Evolutionary conservation across 2,113 vertebrate genomes (phyloP).

Genomic region (Sinocyclocheilus anshuiensis): DNA sequence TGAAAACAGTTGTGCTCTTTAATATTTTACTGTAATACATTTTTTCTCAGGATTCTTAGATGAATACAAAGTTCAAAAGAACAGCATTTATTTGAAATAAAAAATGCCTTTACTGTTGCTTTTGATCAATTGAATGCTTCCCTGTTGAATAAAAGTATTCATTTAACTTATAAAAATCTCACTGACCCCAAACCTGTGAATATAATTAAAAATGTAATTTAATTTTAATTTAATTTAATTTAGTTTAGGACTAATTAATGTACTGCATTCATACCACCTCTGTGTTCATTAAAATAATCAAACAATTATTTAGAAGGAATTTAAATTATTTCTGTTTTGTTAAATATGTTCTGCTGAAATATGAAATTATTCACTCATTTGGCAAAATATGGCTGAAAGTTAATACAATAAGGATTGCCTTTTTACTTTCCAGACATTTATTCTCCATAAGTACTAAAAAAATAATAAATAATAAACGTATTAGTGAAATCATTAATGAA

Average conservation of each 20-base stretch:
- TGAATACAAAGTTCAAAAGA: too few species aligned
- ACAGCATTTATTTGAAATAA: too few species aligned
- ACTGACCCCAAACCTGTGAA: too few species aligned
- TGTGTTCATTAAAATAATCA: background rate
- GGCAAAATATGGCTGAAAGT: background rate
- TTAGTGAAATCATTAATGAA: background rate
- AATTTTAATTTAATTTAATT: too few species aligned
- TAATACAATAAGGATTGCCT: background rate
- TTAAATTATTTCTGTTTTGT: background rate
- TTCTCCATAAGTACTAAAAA: background rate
- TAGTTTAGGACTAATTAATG: background rate
- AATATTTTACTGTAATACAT: too few species aligned
- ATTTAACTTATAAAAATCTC: too few species aligned
- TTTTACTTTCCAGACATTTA: background rate
- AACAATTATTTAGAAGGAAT: background rate
- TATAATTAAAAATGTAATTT: too few species aligned
- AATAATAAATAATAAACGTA: background rate
- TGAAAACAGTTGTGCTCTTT: too few species aligned
- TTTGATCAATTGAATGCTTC: too few species aligned
- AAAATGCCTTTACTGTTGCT: too few species aligned
- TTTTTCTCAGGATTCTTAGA: too few species aligned
- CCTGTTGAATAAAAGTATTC: too few species aligned
- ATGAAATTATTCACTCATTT: background rate
- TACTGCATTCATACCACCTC: background rate
- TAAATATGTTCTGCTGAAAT: background rate